Evolutionary conservation across 2,797 vertebrate genomes (phyloP).

Genomic region (Cheirogaleus major): DNA sequence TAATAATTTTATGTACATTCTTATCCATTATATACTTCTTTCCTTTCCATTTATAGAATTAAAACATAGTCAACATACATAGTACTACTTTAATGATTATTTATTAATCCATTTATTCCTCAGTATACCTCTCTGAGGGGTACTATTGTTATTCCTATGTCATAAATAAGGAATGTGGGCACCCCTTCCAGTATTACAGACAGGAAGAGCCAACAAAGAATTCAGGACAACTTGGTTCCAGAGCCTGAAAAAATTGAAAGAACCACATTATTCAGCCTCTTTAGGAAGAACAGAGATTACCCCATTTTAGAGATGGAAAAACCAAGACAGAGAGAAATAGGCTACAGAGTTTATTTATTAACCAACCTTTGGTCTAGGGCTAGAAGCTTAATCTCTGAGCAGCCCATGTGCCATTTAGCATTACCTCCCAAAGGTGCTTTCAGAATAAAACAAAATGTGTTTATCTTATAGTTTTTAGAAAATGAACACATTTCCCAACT

Average conservation of each 20-base stretch:
- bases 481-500: not conserved
- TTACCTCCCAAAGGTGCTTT: not conserved
- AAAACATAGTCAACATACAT: not conserved
- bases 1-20: not conserved
- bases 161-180: not conserved
- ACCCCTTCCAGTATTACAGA: not conserved
- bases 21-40: not conserved
- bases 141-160: accelerated
- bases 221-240: not conserved
- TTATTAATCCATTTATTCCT: not conserved
- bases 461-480: not conserved
- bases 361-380: not conserved
- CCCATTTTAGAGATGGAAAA: not conserved
- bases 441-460: not conserved
- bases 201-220: not conserved
- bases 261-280: not conserved
- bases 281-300: not conserved
- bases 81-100: not conserved
- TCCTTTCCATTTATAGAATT: not conserved
- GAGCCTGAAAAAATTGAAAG: not conserved
- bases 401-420: not conserved
- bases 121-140: accelerated
- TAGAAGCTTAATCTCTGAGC: not conserved
- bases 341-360: not conserved
- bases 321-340: not conserved